Percentiles rank a stretch among this genome's conserved stretches.
These are phyloP conservation scores for Flexamia atlantica DNA, from an alignment of 2,888 invertebrate species.

Conservation along the genomic window DNA sequence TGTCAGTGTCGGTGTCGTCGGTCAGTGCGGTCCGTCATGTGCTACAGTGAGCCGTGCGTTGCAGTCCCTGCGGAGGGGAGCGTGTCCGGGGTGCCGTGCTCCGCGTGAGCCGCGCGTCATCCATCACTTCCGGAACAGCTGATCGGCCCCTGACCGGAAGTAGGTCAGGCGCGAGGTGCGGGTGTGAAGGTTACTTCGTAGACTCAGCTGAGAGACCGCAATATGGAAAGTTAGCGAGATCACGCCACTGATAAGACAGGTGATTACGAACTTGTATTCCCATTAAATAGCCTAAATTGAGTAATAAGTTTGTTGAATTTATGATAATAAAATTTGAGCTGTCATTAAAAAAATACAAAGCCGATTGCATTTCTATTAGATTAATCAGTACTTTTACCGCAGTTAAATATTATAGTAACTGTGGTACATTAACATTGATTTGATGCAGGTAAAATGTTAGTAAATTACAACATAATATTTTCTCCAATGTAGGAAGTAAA, in stretches of 20 bases:
- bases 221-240: slow-evolving; percentile 27
- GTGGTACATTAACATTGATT: too few species aligned
- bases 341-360: too few species aligned
- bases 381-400: too few species aligned
- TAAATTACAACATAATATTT: too few species aligned
- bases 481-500: too few species aligned
- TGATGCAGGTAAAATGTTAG: too few species aligned
- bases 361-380: too few species aligned
- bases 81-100: background rate
- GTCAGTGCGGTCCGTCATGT: background rate
- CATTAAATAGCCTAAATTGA: too few species aligned
- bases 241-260: slow-evolving; percentile 7
- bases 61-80: background rate
- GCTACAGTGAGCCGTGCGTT: slow-evolving; percentile 1
- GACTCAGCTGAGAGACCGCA: slow-evolving; percentile 7
- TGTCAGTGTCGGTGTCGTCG: background rate
- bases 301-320: too few species aligned
- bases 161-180: slow-evolving; percentile 27
- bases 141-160: background rate
- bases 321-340: too few species aligned
- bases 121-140: background rate
- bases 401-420: too few species aligned
- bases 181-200: background rate
- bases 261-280: background rate
- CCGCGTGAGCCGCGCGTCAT: background rate